These are phyloP conservation scores for Euura lappo DNA, from an alignment of 1,140 invertebrate species.

Conservation along the genomic window DNA sequence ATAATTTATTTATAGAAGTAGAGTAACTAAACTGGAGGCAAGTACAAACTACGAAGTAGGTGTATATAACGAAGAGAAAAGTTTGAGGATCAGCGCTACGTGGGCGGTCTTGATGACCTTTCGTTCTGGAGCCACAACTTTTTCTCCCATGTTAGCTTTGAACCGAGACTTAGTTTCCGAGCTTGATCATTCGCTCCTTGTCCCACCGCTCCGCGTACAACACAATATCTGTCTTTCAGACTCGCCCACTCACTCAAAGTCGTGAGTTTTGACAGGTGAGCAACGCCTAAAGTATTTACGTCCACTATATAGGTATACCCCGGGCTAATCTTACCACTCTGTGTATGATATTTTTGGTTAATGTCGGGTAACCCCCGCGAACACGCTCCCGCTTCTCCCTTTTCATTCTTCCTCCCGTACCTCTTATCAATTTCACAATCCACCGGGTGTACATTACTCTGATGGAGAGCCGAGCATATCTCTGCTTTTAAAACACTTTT, in stretches of 20 bases:
- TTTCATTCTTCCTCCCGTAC: not conserved
- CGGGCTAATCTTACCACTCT: constrained; percentile 34
- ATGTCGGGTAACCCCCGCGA: constrained; percentile 32
- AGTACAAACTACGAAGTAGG: not conserved
- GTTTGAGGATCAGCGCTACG: not conserved
- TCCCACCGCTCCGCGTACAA: not conserved
- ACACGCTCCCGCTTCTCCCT: not conserved
- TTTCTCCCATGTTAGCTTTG: not conserved
- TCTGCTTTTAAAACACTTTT: too few relatives aligned
- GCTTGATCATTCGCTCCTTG: constrained; percentile 1
- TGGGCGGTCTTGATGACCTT: constrained; percentile 4
- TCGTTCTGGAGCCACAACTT: not conserved
- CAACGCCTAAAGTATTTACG: constrained; percentile 10
- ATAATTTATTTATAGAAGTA: constrained; percentile 5
- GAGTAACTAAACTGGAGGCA: not conserved
- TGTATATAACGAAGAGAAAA: not conserved
- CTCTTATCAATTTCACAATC: not conserved
- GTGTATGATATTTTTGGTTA: constrained; percentile 40
- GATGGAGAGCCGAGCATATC: too few relatives aligned
- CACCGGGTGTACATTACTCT: not conserved
- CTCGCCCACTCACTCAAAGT: constrained; percentile 24
- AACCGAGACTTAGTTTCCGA: not conserved
- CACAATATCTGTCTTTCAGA: constrained; percentile 13
- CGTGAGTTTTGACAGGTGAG: constrained; percentile 30
- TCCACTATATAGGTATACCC: not conserved